These are phyloP conservation scores for Platyrinchus mystaceus DNA, from an alignment of 2,797 vertebrate genomes.

Conservation along the genomic window DNA sequence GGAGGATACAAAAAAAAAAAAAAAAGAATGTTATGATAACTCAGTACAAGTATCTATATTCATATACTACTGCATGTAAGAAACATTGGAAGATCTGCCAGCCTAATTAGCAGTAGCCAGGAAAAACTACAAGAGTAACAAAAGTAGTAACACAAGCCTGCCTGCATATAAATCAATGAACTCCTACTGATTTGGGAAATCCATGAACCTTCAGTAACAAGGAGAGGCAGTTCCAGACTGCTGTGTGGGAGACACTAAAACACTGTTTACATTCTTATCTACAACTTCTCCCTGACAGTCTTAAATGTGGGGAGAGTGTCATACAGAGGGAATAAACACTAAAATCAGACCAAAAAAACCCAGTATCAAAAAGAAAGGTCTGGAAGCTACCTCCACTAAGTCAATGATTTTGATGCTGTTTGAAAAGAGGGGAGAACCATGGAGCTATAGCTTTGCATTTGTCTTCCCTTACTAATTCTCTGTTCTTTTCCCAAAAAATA, in stretches of 20 bases:
- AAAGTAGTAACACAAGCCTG: slow-evolving; percentile 20
- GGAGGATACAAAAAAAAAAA: not conserved
- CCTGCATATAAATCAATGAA: slow-evolving; percentile 15
- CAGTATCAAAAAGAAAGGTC: not conserved
- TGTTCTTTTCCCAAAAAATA: not conserved
- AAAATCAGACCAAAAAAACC: not conserved
- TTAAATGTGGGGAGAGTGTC: not conserved
- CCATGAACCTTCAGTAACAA: not conserved
- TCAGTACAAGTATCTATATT: not conserved
- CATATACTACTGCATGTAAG: not conserved
- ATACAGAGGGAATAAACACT: not conserved
- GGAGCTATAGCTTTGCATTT: not conserved
- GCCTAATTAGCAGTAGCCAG: slow-evolving; percentile 17
- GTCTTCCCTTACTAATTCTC: not conserved
- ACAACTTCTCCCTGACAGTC: not conserved
- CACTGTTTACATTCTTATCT: slow-evolving; percentile 34
- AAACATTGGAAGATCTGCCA: not conserved
- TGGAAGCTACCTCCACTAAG: not conserved
- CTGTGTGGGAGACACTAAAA: slow-evolving; percentile 54
- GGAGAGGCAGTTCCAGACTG: slow-evolving; percentile 36
- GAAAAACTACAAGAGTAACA: not conserved
- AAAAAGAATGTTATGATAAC: not conserved
- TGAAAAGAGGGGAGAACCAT: not conserved
- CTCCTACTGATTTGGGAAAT: slow-evolving; percentile 50
- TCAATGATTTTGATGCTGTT: not conserved